Conservation (phyloP, 2,113 vertebrate genomes). For the Illadopsis cleaveri region DNA sequence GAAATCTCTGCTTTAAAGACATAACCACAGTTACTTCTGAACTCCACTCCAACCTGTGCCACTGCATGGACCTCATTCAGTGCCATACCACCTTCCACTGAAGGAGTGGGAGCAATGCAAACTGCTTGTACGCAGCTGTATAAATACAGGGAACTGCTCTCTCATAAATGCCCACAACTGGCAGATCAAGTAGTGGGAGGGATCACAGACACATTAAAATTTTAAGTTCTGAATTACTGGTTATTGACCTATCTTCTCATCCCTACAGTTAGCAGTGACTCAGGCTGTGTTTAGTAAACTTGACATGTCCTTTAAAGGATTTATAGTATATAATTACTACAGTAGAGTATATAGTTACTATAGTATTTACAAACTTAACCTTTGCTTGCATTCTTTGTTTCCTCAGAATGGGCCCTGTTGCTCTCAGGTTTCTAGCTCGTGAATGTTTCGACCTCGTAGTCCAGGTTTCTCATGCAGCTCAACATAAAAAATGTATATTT, state of each 20-base stretch:
- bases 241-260: not conserved
- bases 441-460: too few relatives aligned
- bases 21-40: not conserved
- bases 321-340: not conserved
- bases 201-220: not conserved
- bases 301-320: not conserved
- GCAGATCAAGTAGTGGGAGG: not conserved
- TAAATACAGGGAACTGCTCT: not conserved
- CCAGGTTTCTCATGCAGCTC: too few relatives aligned
- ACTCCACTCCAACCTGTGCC: not conserved
- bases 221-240: not conserved
- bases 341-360: not conserved
- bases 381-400: not conserved
- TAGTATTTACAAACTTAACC: not conserved
- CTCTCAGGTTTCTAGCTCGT: too few relatives aligned
- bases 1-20: not conserved
- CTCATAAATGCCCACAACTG: not conserved
- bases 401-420: not conserved
- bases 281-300: not conserved
- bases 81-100: not conserved
- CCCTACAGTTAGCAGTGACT: not conserved
- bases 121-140: accelerated
- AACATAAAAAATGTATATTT: too few relatives aligned
- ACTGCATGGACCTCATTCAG: not conserved
- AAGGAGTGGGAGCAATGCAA: not conserved